These are phyloP conservation scores for Drosophila macrothrix DNA, from an alignment of 2,888 invertebrate species.

Conservation along the genomic window DNA sequence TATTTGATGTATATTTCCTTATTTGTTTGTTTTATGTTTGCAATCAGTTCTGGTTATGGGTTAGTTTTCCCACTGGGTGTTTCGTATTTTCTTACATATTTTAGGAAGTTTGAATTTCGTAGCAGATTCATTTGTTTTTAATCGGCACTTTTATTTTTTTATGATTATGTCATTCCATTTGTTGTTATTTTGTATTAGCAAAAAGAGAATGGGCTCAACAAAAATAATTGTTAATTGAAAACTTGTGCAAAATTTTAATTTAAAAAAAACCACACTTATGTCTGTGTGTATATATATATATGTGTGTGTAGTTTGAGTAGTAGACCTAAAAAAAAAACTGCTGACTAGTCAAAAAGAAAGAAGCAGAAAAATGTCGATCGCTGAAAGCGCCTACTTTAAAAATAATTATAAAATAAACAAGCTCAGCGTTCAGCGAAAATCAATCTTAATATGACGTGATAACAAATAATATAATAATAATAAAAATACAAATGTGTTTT, in stretches of 20 bases:
- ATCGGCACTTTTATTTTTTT: neutral
- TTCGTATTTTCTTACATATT: neutral
- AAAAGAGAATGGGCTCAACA: neutral
- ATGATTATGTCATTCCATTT: slow-evolving; percentile 12
- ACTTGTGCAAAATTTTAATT: slow-evolving; percentile 20
- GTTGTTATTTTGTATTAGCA: slow-evolving; percentile 2
- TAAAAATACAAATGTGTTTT: neutral
- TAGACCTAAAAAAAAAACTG: slow-evolving; percentile 11
- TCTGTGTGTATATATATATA: neutral
- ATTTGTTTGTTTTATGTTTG: neutral
- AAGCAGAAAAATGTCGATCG: neutral
- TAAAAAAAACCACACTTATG: slow-evolving; percentile 20
- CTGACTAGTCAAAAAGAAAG: slow-evolving; percentile 11
- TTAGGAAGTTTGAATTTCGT: neutral
- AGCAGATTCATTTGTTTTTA: neutral
- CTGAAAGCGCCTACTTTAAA: slow-evolving; percentile 5
- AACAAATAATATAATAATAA: neutral
- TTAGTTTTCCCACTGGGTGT: neutral
- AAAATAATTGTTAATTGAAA: slow-evolving; percentile 3
- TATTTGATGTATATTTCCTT: neutral
- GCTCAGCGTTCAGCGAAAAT: neutral
- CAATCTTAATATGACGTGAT: slow-evolving; percentile 2
- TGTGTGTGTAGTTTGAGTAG: slow-evolving; percentile 19
- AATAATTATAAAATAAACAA: slow-evolving; percentile 6
- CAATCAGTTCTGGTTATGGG: neutral